A percentile compares a stretch with the other conserved stretches of the same genome.
Conservation (phyloP, 2,797 vertebrate species). For the Neostethus bicornis region DNA sequence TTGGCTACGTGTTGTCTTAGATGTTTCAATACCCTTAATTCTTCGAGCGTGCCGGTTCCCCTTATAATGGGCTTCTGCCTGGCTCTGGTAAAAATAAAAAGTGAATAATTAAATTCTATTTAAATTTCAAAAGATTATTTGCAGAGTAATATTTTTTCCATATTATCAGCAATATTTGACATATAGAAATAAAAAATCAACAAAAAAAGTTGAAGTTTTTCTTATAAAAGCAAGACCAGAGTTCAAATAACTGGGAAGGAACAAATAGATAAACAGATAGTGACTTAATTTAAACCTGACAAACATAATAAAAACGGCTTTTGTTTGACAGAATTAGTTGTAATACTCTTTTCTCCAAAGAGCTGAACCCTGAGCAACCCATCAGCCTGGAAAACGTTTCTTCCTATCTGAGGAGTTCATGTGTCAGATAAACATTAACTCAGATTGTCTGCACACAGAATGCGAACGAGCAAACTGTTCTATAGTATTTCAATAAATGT, state of each 20-base stretch:
- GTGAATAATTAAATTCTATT: neutral
- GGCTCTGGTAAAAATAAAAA: slow-evolving; percentile 77
- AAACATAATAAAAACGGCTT: neutral
- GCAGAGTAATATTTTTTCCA: neutral
- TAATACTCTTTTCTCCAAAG: too few species aligned
- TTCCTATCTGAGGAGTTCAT: neutral
- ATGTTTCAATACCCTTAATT: slow-evolving; percentile 88
- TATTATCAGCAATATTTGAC: neutral
- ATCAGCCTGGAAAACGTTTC: neutral
- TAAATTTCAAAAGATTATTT: too few species aligned
- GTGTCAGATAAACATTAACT: neutral
- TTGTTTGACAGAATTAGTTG: neutral
- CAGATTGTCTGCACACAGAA: neutral
- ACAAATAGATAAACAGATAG: neutral
- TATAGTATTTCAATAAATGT: too few species aligned
- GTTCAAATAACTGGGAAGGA: neutral
- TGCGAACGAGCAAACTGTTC: too few species aligned
- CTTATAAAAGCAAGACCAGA: neutral
- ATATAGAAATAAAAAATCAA: neutral
- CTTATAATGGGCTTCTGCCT: slow-evolving; percentile 91
- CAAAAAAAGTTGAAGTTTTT: neutral
- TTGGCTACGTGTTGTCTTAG: slow-evolving; percentile 80
- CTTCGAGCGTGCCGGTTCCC: slow-evolving; percentile 89
- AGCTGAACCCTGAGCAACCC: too few species aligned
- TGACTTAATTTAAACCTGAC: too few species aligned